Conservation (phyloP, 37 sponge, comb jelly and placozoan species). For the Halisarca cf. caerulea region DNA sequence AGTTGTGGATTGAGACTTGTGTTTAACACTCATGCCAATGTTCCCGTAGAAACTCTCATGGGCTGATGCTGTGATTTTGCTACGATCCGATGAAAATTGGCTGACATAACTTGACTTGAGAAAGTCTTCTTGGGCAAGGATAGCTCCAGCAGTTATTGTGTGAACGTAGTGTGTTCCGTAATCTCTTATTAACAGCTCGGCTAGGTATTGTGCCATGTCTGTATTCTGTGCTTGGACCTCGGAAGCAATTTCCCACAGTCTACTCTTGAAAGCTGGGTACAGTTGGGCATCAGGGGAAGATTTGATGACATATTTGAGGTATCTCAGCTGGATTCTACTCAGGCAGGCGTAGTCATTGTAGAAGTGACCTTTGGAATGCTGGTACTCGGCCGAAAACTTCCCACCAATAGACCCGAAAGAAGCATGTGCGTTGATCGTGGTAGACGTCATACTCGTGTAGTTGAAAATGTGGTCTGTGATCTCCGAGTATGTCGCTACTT, state of each 20-base stretch:
- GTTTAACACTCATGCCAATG: neutral
- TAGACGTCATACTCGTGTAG: slow-evolving; percentile 63
- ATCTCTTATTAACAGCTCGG: slow-evolving; percentile 49
- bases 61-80: slow-evolving; percentile 33
- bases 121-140: slow-evolving; percentile 33
- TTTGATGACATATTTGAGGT: slow-evolving; percentile 48
- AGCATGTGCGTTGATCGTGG: slow-evolving; percentile 47
- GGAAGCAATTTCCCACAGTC: slow-evolving; percentile 66
- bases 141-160: slow-evolving; percentile 31
- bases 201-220: slow-evolving; percentile 22
- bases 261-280: slow-evolving; percentile 47
- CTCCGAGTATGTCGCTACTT: slow-evolving; percentile 49
- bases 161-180: slow-evolving; percentile 53
- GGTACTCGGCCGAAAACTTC: slow-evolving; percentile 58
- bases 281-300: slow-evolving; percentile 53
- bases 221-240: slow-evolving; percentile 45
- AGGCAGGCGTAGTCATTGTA: slow-evolving; percentile 47
- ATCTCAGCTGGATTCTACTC: slow-evolving; percentile 58
- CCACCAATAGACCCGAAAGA: slow-evolving; percentile 49
- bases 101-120: neutral
- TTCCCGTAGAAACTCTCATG: slow-evolving; percentile 29
- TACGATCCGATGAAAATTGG: neutral
- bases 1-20: neutral
- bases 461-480: slow-evolving; percentile 62
- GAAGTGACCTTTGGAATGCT: slow-evolving; percentile 44